Base-by-base conservation (phyloP, 2,797 vertebrate genomes). In the Oryzias dopingdopingensis region DNA sequence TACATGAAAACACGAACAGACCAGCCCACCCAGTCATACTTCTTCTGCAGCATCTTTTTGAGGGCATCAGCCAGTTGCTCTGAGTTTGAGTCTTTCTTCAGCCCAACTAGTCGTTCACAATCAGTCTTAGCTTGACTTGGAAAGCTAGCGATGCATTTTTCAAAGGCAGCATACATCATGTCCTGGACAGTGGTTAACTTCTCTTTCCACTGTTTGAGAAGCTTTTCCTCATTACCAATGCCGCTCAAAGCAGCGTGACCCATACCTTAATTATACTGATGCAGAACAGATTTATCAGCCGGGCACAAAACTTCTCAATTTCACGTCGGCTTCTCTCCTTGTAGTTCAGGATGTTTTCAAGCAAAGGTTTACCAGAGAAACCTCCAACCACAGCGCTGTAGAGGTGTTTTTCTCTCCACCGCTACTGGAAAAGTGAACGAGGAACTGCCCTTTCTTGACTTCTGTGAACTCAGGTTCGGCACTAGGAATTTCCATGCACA, bases 401-500 rank as follows among this genome's bases (percentile, higher is more conserved):
- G 16, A 93, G 86, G 0, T 63, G 86, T 92, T 92, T 66, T 91
- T 91, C 24, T 92, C 90, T 0, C 89, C 90, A 0, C 85, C 90
- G 0, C 83, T 88, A 40, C 63, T 90, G 41, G 43, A 73, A 14
- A 92, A 94, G 62, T 92, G 90, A 0, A 90, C 86, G 69, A 93
- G 62, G 74, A 94, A 93, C 5, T 72, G 70, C 75, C 90, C 90
- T 76, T 91, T 93, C 79, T 92, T 90, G 43, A 85, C 89, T 13
- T 93, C 90, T 37, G 84, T 17, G 74, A 83, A 92, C 57, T 92
- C 85, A 2, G 90, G 84, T 42, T 88, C 92, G 59, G 90, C 89
- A 0, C 89, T 90, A 23, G 92, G 87, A 76, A 93, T 90, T 67
- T 92, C 91, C 92, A 93, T 92, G 80, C 91, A 93, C 67, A 92